phyloP scores from a whole-genome alignment of 1,140 invertebrate genomes.

The Drosophila insularis region DNA sequence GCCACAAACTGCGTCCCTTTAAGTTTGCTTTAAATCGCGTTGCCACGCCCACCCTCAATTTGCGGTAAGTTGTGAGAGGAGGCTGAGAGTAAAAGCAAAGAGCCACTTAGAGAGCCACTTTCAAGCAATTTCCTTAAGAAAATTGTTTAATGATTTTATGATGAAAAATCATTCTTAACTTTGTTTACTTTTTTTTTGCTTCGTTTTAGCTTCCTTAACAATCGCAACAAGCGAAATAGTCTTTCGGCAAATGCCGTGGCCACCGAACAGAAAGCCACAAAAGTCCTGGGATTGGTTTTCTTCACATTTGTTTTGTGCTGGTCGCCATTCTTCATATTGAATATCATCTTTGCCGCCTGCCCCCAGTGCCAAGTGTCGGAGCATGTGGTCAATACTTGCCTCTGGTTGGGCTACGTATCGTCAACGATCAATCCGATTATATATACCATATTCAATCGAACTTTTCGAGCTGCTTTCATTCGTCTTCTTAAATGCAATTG shows the following conservation, averaged over 20 bases:
- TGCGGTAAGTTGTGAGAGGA: slow-evolving; percentile 83
- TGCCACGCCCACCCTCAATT: slow-evolving; percentile 85
- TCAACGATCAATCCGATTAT: slow-evolving; percentile 93
- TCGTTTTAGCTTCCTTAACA: slow-evolving; percentile 85
- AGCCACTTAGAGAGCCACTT: slow-evolving; percentile 15
- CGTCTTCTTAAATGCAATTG: slow-evolving; percentile 90
- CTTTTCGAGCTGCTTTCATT: slow-evolving; percentile 92
- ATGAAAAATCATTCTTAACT: background rate
- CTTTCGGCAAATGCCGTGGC: slow-evolving; percentile 90
- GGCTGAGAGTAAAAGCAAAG: slow-evolving; percentile 29
- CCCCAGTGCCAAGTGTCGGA: slow-evolving; percentile 88
- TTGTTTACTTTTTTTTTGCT: background rate
- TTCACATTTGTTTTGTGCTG: slow-evolving; percentile 95
- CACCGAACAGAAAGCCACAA: slow-evolving; percentile 92
- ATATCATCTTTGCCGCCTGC: slow-evolving; percentile 91
- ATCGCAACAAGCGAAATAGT: slow-evolving; percentile 86
- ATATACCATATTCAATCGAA: slow-evolving; percentile 95
- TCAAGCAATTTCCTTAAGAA: background rate
- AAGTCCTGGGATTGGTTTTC: slow-evolving; percentile 92
- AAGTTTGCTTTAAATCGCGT: slow-evolving; percentile 87
- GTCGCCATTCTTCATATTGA: slow-evolving; percentile 94
- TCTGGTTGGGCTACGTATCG: slow-evolving; percentile 95
- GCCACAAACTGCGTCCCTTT: slow-evolving; percentile 86
- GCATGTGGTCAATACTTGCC: slow-evolving; percentile 87
- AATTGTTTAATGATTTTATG: background rate